A percentile compares a stretch with the other conserved stretches of the same genome.
Evolutionary conservation across 2,888 invertebrate genomes (phyloP).

Genomic region (Dyspetes luteomarginatus): DNA sequence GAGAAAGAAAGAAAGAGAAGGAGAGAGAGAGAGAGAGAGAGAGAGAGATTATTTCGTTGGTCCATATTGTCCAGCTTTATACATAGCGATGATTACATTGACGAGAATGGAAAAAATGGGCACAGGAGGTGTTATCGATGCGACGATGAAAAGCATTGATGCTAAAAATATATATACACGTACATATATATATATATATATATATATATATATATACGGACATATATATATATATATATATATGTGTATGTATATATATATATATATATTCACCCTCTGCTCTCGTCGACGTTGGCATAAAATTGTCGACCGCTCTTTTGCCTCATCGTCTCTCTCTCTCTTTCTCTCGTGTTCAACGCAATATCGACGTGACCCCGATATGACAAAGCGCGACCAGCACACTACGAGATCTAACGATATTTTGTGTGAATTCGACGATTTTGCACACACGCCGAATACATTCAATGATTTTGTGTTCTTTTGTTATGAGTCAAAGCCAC

Average conservation of each 20-base stretch:
- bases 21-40: conserved; percentile 66
- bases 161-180: conserved; percentile 62
- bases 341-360: conserved; percentile 66
- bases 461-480: conserved; percentile 19
- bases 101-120: conserved; percentile 38
- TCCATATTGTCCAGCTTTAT: not conserved
- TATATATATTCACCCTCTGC: conserved; percentile 46
- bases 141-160: conserved; percentile 57
- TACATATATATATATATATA: no score
- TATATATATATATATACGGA: conserved; percentile 35
- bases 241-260: no score
- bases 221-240: no score
- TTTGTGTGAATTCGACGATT: conserved; percentile 44
- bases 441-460: not conserved
- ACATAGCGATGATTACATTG: not conserved
- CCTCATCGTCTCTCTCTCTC: conserved; percentile 23
- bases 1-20: conserved; percentile 36
- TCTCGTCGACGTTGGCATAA: conserved; percentile 74
- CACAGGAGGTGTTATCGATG: conserved; percentile 54
- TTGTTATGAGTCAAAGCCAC: not conserved
- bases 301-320: conserved; percentile 65
- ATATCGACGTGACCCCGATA: conserved; percentile 79
- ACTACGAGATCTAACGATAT: conserved; percentile 38
- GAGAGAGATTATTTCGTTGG: no score
- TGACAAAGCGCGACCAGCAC: conserved; percentile 46